Base-by-base conservation (phyloP, 2,888 invertebrate species). In the Tachystola acroxantha region DNA sequence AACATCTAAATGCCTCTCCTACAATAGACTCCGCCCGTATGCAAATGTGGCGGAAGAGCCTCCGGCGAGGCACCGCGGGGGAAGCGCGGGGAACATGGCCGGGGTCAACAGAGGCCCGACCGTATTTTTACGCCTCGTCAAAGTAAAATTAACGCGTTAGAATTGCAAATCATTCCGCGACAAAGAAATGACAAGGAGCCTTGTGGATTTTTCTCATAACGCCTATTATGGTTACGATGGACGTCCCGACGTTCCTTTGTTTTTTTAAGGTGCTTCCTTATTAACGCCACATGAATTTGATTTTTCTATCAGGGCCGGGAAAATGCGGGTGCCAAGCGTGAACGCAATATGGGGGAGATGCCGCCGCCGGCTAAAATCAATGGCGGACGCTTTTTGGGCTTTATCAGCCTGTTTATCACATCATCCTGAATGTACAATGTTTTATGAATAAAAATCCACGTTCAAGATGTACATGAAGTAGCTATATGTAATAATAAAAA, bases 111-210 rank as follows among this genome's bases (percentile, higher is more conserved):
- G 45, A 46, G 50, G 50, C 29, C n/a, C 64, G 59, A 67, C 54
- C 69, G 73, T 78, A 80, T 81, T 84, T 84, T 82, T 80, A 65
- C 74, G 77, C 69, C 70, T 68, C 79, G 76, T 81, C 85, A 84
- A 82, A 80, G 84, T 73, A 65, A 82, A 85, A 85, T 85, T 85
- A 85, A 72, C 78, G 80, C 72, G 63, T 77, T 80, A 70, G 81
- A 85, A 78, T 84, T 85, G 84, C 82, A 85, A 85, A 85, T 85
- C 78, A 81, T 68, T 65, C 63, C 57, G 52, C 68, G 67, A 75
- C 77, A 80, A 80, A 79, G 81, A 77, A 78, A 81, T 68, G 76
- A 76, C 78, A 72, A 74, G 72, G 64, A 67, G 66, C 66, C 63
- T 56, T 79, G 79, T 79, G 63, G 74, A 76, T 78, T 80, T 80